Conservation (phyloP, 2,797 vertebrate genomes). For the Ctenochaetus hawaiiensis region DNA sequence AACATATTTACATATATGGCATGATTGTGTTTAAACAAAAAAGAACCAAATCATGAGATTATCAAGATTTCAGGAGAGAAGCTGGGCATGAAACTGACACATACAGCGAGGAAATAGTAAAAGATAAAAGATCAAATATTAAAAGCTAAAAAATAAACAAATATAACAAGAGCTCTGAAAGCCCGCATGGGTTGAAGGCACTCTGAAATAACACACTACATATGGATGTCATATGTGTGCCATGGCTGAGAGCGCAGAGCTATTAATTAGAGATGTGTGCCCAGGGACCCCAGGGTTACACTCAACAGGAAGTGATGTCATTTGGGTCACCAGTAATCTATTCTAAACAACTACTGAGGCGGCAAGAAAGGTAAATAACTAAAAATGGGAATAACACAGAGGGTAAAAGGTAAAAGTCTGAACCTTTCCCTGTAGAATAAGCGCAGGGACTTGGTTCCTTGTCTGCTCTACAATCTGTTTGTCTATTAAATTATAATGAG, state of each 20-base stretch:
- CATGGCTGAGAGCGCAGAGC: constrained; percentile 45
- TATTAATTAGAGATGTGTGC: constrained; percentile 70
- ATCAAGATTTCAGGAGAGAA: not conserved
- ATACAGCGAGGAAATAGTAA: not conserved
- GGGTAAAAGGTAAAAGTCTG: not conserved
- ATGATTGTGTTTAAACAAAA: not conserved
- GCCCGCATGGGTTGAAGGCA: constrained; percentile 8
- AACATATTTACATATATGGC: not conserved
- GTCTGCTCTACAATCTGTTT: constrained; percentile 16
- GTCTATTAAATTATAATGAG: constrained; percentile 28
- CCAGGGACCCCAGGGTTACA: constrained; percentile 43
- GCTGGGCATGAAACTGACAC: not conserved
- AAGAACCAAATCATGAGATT: not conserved
- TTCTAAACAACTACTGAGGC: constrained; percentile 16
- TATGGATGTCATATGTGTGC: constrained; percentile 64
- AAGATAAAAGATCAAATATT: not conserved
- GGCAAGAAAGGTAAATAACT: constrained; percentile 27
- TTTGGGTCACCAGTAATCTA: constrained; percentile 64
- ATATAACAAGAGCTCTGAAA: not conserved
- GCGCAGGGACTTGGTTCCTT: not conserved
- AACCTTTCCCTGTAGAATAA: constrained; percentile 1
- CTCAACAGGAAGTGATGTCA: constrained; percentile 68
- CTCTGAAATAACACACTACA: constrained; percentile 35
- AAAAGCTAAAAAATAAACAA: not conserved
- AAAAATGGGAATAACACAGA: constrained; percentile 5